phyloP scores from a whole-genome alignment of 2,113 vertebrate genomes.

The Odocoileus hemionus region DNA sequence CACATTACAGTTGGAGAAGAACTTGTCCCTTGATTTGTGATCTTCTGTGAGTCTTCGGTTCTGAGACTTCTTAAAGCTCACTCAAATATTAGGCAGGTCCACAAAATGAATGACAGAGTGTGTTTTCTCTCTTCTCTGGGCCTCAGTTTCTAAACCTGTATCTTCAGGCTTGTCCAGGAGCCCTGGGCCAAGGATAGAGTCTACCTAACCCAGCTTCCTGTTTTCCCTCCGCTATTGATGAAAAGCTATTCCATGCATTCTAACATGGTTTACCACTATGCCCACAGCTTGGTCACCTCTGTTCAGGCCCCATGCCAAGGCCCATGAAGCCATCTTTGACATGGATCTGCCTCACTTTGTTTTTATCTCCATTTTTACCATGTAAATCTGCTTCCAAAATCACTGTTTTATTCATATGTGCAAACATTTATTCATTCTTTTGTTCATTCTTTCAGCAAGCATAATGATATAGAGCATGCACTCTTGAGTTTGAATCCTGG shows the following conservation, averaged over 20 bases:
- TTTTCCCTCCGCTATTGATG: slow-evolving; percentile 79
- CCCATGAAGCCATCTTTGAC: slow-evolving; percentile 86
- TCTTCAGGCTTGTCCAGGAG: not conserved
- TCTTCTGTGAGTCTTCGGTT: not conserved
- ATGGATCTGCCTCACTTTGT: slow-evolving; percentile 85
- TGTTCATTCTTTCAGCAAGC: not conserved
- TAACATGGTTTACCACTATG: slow-evolving; percentile 83
- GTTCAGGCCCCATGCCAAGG: slow-evolving; percentile 83
- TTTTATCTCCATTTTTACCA: slow-evolving; percentile 91
- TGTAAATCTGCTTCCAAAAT: slow-evolving; percentile 79
- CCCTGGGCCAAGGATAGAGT: not conserved
- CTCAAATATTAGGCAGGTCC: not conserved
- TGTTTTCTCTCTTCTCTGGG: not conserved
- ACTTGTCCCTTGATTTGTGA: not conserved
- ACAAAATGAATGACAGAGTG: not conserved
- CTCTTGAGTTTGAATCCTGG: slow-evolving; percentile 21
- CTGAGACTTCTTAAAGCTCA: slow-evolving; percentile 19
- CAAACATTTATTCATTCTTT: not conserved
- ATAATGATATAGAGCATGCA: not conserved
- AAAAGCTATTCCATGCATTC: slow-evolving; percentile 85
- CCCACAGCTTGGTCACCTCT: slow-evolving; percentile 82
- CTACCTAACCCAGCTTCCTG: not conserved
- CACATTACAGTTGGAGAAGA: not conserved
- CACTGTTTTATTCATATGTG: not conserved
- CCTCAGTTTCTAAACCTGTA: slow-evolving; percentile 18